Percentiles rank a stretch among this genome's conserved stretches.
Evolutionary conservation across 2,797 vertebrate species (phyloP).

Genomic region (Clamator glandarius): DNA sequence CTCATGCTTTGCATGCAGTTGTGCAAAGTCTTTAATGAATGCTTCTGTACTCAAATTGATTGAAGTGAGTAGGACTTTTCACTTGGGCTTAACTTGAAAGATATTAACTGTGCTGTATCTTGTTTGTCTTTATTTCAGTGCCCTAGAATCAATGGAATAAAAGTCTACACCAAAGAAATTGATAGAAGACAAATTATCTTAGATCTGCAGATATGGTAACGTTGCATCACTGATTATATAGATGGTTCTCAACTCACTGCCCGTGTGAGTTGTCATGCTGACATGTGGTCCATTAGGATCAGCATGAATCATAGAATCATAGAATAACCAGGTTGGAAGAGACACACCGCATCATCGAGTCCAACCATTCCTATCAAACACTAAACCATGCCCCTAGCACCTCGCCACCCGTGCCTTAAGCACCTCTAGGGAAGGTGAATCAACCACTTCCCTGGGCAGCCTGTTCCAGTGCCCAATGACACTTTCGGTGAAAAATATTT

Average conservation of each 20-base stretch:
- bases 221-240: neutral
- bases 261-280: neutral
- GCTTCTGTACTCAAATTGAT: neutral
- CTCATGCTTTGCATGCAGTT: neutral
- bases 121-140: slow-evolving; percentile 80
- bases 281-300: neutral
- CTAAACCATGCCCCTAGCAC: no score
- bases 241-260: neutral
- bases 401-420: no score
- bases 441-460: no score
- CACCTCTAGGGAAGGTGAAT: no score
- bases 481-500: no score
- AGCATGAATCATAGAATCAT: no score
- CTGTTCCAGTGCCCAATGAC: no score
- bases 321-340: no score
- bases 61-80: neutral
- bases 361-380: no score
- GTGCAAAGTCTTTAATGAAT: neutral
- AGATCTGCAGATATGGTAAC: slow-evolving; percentile 89
- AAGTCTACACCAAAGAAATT: slow-evolving; percentile 86
- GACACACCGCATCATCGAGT: no score
- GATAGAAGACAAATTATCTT: slow-evolving; percentile 88
- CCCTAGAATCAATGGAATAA: slow-evolving; percentile 88
- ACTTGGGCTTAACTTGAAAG: neutral
- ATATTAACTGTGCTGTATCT: neutral